phyloP scores from a whole-genome alignment of 2,113 vertebrate species.

The Carassius gibelio region DNA sequence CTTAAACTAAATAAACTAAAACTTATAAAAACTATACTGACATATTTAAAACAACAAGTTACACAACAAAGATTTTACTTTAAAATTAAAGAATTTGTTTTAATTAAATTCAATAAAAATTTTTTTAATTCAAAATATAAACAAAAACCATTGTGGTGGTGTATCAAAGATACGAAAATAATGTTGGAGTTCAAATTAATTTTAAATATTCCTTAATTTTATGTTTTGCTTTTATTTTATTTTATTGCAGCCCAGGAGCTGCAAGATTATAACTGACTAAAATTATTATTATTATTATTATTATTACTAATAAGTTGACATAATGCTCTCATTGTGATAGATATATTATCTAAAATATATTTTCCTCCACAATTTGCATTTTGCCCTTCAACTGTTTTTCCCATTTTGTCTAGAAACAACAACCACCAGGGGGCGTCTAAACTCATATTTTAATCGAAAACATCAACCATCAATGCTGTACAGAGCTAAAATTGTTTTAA shows the following conservation, averaged over 20 bases:
- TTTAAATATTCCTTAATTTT: too few species aligned
- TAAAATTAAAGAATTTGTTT: neutral
- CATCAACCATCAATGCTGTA: neutral
- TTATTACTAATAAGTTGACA: neutral
- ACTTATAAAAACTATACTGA: neutral
- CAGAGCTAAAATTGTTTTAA: neutral
- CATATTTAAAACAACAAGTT: neutral
- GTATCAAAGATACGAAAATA: too few species aligned
- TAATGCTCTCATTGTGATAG: neutral
- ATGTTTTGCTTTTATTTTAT: too few species aligned
- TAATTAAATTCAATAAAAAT: too few species aligned
- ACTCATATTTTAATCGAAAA: neutral
- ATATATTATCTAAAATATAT: neutral
- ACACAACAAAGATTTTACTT: neutral
- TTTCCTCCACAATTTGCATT: neutral
- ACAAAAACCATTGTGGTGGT: too few species aligned
- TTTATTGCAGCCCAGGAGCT: neutral
- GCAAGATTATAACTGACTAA: neutral
- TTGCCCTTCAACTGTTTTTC: neutral
- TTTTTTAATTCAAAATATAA: too few species aligned
- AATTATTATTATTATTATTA: too few species aligned
- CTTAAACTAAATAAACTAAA: neutral
- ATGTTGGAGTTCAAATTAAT: neutral
- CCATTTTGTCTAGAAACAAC: neutral
- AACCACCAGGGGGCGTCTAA: conserved; percentile 36